Evolutionary conservation across 2,113 vertebrate species (phyloP), one percentile per base, ranked within the genome.

Genomic region (Takifugu flavidus): DNA sequence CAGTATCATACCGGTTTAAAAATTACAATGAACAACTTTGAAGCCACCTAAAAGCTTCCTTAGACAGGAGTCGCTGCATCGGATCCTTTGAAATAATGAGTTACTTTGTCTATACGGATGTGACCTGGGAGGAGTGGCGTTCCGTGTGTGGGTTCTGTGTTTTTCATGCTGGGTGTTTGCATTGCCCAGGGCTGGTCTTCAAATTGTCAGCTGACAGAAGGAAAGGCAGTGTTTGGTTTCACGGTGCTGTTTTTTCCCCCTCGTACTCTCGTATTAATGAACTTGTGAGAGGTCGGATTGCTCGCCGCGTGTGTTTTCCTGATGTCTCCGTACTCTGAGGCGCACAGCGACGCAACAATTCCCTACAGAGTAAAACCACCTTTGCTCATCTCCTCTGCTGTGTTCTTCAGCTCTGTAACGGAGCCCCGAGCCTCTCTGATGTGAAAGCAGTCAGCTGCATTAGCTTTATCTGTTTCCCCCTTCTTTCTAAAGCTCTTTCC

Each of bases 191-290:
- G 82, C 60, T 47, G 53, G 70, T 78, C 67, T 49, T 63, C 57
- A 62, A 26, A 34, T 56, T 46, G 74, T 83, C 80, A 86, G 82
- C 82, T 78, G 85, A 81, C 68, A 39, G 65, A 67, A 70, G 62
- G 27, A 15, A 77, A 50, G 46, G 50, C 15, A 77, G 86, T 72
- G 77, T 84, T 80, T 49, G 75, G 84, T 90, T 91, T 87, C 89
- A 87, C 86, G 84, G 86, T 80, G 75, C 70, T 90, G 85, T 87
- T 89, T 89, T 81, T 81, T 62, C 6, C 3, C 26, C 52, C 67
- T 49, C 29, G n/a, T 44, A 72, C 73, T 43, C 62, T 55, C 6
- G 62, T 50, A 53, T 45, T 52, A 75, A 67, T 53, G 26, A 54
- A 70, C 62, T 47, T 47, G 53, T 47, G 55, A 49, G 60, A 58